A percentile compares a stretch with the other conserved stretches of the same genome.
phyloP scores from a whole-genome alignment of 1,140 invertebrate species.

The Thrips palmi region DNA sequence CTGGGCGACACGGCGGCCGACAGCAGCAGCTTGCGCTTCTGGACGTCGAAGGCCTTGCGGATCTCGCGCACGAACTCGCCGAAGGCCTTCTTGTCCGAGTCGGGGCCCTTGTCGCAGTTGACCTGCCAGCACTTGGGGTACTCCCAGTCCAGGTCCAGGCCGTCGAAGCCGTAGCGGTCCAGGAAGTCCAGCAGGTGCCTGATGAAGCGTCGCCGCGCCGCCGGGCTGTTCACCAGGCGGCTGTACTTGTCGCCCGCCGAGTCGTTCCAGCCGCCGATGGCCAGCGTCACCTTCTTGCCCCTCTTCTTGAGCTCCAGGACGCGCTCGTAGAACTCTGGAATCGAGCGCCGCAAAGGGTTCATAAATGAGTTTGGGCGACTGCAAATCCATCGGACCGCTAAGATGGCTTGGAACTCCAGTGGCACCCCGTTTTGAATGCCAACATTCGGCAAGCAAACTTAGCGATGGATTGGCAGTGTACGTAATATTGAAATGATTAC shows the following conservation, averaged over 20 bases:
- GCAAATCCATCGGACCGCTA: too few species aligned
- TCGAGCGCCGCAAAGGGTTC: too few species aligned
- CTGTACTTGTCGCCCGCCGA: constrained; percentile 73
- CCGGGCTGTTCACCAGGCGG: constrained; percentile 52
- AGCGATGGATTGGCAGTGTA: too few species aligned
- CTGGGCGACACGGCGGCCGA: constrained; percentile 74
- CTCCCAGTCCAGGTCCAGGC: constrained; percentile 79
- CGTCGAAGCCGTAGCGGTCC: constrained; percentile 68
- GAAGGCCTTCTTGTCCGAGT: constrained; percentile 63
- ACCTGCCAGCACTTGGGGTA: constrained; percentile 86
- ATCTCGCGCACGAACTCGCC: constrained; percentile 52
- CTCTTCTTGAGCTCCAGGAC: constrained; percentile 58
- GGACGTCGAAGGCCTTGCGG: constrained; percentile 48
- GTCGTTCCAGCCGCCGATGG: constrained; percentile 80
- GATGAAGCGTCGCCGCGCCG: constrained; percentile 49
- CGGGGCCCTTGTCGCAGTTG: constrained; percentile 65
- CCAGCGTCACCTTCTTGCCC: constrained; percentile 65
- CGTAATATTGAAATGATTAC: constrained; percentile 16
- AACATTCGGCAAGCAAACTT: too few species aligned
- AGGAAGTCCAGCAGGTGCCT: constrained; percentile 55
- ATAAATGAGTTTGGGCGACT: too few species aligned
- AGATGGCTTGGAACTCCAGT: too few species aligned
- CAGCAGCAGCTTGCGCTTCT: constrained; percentile 50
- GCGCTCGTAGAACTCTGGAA: constrained; percentile 59
- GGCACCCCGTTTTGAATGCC: constrained; percentile 7